Base-by-base conservation (phyloP, 2,113 vertebrate species). In the Cromileptes altivelis region DNA sequence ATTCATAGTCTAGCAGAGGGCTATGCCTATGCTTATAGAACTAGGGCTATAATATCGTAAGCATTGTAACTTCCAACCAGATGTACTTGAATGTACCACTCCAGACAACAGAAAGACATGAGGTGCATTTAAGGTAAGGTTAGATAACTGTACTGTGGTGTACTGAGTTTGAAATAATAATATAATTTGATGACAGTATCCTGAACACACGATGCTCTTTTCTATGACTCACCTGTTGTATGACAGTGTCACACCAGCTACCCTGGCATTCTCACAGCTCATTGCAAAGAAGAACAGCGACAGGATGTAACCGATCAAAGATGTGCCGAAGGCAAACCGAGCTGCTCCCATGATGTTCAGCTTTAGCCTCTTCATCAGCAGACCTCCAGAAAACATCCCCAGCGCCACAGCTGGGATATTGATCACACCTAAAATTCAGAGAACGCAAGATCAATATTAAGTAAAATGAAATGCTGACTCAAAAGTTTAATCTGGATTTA, bases 331-430 rank as follows among this genome's bases (percentile, higher is more conserved):
- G 4, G 92, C 95, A 63, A 98, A 88, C 75, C 91, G 96, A 1
- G 96, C 97, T 57, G 97, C 97, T 88, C 95, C 95, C 90, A 96
- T 95, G 50, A 95, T 91, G 86, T 95, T 96, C 76, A 97, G 95
- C 92, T 98, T 98, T 89, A 97, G 96, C 72, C 95, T 97, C 87
- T 99, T 98, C 97, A 99, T 99, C 55, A 98, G 92, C 25, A 97
- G 91, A 62, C 97, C 97, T 50, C 98, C 97, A 80, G 96, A 92
- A 87, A 99, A 96, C 89, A 98, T 98, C 49, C 98, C 97, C 88
- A 97, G 21, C 18, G 96, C 97, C 89, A 97, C 92, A 30, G 97
- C 91, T 0, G 97, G 97, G 71, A 99, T 96, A 86, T 96, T 97
- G 92, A 97, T 98, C 90, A 97, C 84, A 83, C 97, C 98, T 99